Conservation (phyloP, 2,888 invertebrate genomes). For the Drosophila greeni region DNA sequence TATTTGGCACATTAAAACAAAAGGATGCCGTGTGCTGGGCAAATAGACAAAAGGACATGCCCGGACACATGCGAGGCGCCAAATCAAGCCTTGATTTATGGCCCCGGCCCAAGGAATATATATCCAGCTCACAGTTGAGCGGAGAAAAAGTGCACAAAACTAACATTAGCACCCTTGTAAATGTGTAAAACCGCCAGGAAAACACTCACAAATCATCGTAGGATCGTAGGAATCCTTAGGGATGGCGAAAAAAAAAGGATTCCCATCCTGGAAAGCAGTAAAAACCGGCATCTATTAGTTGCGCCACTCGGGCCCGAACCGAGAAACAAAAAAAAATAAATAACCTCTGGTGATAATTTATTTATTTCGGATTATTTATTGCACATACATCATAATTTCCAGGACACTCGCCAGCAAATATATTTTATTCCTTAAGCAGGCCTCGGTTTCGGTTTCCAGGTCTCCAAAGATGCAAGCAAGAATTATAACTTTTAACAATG, state of each 20-base stretch:
- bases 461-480: conserved; percentile 62
- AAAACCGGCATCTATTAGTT: conserved; percentile 64
- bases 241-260: conserved; percentile 19
- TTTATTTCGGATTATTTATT: conserved; percentile 78
- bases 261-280: conserved; percentile 37
- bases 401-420: conserved; percentile 51
- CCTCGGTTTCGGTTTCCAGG: conserved; percentile 7
- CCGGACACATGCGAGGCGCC: conserved; percentile 61
- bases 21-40: conserved; percentile 66
- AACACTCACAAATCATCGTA: conserved; percentile 60
- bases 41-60: conserved; percentile 66
- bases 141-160: conserved; percentile 54
- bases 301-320: conserved; percentile 60
- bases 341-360: conserved; percentile 70
- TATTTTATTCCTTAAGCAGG: conserved; percentile 62
- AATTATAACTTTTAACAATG: conserved; percentile 71
- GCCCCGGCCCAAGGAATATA: conserved; percentile 40
- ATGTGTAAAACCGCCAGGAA: conserved; percentile 69
- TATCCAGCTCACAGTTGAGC: conserved; percentile 37
- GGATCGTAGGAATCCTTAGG: conserved; percentile 7
- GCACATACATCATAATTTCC: conserved; percentile 76
- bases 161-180: conserved; percentile 74
- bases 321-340: conserved; percentile 12
- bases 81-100: conserved; percentile 73
- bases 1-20: conserved; percentile 70